Percentiles rank a stretch among this genome's conserved stretches.
phyloP scores from a whole-genome alignment of 2,113 vertebrate genomes.

The Channa maculata region DNA sequence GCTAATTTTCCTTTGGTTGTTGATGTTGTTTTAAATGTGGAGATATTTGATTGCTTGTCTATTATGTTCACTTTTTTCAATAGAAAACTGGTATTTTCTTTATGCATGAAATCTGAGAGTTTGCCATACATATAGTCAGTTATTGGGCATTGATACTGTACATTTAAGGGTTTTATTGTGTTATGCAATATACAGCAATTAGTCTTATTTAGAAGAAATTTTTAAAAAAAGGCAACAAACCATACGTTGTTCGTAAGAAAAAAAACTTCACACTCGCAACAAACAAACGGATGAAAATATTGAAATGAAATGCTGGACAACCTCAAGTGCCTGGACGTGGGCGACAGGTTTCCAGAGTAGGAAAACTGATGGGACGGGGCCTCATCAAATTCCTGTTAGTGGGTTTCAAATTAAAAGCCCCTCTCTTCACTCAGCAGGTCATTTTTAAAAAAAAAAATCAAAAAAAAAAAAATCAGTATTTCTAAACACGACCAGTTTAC shows the following conservation, averaged over 20 bases:
- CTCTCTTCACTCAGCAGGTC: constrained; percentile 60
- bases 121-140: constrained; percentile 89
- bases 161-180: constrained; percentile 87
- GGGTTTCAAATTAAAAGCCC: constrained; percentile 62
- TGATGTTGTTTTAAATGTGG: constrained; percentile 77
- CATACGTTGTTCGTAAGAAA: constrained; percentile 43
- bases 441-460: constrained; percentile 38
- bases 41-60: constrained; percentile 85
- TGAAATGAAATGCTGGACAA: constrained; percentile 78
- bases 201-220: constrained; percentile 84
- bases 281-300: constrained; percentile 37
- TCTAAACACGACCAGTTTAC: constrained; percentile 71
- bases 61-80: constrained; percentile 84
- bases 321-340: constrained; percentile 82
- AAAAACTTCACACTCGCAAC: constrained; percentile 57
- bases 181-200: constrained; percentile 87
- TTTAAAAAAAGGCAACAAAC: constrained; percentile 60
- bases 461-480: constrained; percentile 66
- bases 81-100: constrained; percentile 84
- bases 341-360: constrained; percentile 81
- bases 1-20: constrained; percentile 80
- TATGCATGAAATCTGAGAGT: constrained; percentile 92
- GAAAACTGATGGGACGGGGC: constrained; percentile 59
- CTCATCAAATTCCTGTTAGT: constrained; percentile 50
- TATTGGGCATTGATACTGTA: constrained; percentile 95